These are phyloP conservation scores for Lates japonicus DNA, from an alignment of 2,797 vertebrate genomes.

Conservation along the genomic window DNA sequence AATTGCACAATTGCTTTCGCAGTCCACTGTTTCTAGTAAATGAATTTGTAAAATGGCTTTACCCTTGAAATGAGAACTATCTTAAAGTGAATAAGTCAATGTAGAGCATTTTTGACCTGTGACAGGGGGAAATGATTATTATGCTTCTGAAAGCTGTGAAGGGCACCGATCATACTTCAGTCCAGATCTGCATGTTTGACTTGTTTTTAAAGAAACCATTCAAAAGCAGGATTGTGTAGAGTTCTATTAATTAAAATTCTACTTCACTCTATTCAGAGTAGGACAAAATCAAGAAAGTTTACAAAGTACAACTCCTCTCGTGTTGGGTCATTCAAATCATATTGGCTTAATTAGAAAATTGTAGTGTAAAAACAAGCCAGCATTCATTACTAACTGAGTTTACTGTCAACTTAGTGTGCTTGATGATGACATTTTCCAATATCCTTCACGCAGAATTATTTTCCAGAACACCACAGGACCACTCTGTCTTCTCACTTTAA, in stretches of 20 bases:
- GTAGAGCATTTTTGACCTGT: constrained; percentile 82
- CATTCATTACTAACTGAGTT: constrained; percentile 3
- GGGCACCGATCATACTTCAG: constrained; percentile 35
- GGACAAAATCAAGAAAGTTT: constrained; percentile 15
- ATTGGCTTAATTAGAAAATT: constrained; percentile 38
- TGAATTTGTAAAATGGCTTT: constrained; percentile 67
- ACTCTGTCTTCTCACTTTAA: constrained; percentile 63
- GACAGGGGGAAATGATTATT: constrained; percentile 82
- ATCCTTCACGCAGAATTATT: constrained; percentile 41
- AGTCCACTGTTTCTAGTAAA: constrained; percentile 73
- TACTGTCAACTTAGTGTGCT: background rate
- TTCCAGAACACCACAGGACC: constrained; percentile 62
- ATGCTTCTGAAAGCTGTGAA: constrained; percentile 65
- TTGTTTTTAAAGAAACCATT: background rate
- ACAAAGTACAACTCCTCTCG: background rate
- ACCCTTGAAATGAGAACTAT: constrained; percentile 84
- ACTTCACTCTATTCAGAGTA: background rate
- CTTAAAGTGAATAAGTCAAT: constrained; percentile 85
- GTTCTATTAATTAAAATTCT: background rate
- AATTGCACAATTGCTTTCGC: constrained; percentile 61
- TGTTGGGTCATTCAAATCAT: constrained; percentile 32
- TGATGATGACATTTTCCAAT: constrained; percentile 45
- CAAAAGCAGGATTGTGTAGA: background rate
- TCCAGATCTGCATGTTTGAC: background rate
- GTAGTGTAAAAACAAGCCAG: background rate